Conservation (phyloP, 2,888 invertebrate species). For the Gastrophysa polygoni region DNA sequence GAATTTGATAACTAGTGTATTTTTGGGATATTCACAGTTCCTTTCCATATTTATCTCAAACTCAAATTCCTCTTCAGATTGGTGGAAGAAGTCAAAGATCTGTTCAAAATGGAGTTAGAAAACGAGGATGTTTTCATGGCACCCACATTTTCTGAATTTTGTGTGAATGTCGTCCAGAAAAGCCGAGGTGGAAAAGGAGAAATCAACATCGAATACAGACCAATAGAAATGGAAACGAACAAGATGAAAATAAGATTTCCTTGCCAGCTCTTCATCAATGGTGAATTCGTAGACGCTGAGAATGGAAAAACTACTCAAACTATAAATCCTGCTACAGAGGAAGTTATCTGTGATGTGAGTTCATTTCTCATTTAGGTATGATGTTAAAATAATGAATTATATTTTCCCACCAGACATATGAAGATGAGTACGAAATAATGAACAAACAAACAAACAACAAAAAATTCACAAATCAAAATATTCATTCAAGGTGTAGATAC, state of each 20-base stretch:
- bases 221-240: slow-evolving; percentile 78
- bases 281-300: slow-evolving; percentile 83
- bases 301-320: slow-evolving; percentile 67
- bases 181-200: slow-evolving; percentile 67
- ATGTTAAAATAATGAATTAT: too few species aligned
- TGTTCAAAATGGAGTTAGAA: slow-evolving; percentile 75
- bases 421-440: too few species aligned
- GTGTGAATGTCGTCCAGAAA: slow-evolving; percentile 68
- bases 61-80: slow-evolving; percentile 61
- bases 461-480: too few species aligned
- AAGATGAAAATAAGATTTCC: slow-evolving; percentile 86
- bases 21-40: too few species aligned
- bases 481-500: too few species aligned
- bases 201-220: slow-evolving; percentile 70
- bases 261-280: slow-evolving; percentile 89
- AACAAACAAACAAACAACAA: too few species aligned
- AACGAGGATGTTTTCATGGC: slow-evolving; percentile 95
- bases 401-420: too few species aligned
- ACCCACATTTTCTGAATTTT: slow-evolving; percentile 85
- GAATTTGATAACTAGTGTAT: too few species aligned
- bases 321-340: slow-evolving; percentile 87
- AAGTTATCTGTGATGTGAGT: slow-evolving; percentile 72
- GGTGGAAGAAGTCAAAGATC: slow-evolving; percentile 90
- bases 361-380: too few species aligned
- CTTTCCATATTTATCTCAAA: too few species aligned